phyloP scores from a whole-genome alignment of 2,888 invertebrate species.

The Agrilus cyanescens region DNA sequence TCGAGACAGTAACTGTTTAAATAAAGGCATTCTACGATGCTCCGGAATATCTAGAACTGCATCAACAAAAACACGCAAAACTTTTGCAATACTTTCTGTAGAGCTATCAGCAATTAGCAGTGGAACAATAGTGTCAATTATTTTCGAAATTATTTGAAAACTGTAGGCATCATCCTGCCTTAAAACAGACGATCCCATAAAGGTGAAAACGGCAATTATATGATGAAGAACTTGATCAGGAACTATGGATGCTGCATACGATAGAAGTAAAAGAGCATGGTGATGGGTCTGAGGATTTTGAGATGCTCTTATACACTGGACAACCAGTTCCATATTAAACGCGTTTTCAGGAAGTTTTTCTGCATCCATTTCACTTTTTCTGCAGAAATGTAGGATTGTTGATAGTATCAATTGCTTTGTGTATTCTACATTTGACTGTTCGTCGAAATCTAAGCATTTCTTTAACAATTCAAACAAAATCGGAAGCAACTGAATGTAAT shows the following conservation, averaged over 20 bases:
- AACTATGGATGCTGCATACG: conserved; percentile 63
- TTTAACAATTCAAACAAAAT: conserved; percentile 67
- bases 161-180: conserved; percentile 92
- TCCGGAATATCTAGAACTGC: conserved; percentile 87
- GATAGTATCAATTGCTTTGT: conserved; percentile 77
- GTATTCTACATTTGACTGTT: conserved; percentile 74
- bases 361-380: conserved; percentile 42
- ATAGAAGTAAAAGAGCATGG: conserved; percentile 75
- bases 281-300: conserved; percentile 94
- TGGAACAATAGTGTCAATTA: conserved; percentile 82
- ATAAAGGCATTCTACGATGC: conserved; percentile 75
- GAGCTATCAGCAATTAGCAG: conserved; percentile 44
- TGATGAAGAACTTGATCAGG: conserved; percentile 82
- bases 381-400: conserved; percentile 59
- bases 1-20: conserved; percentile 64
- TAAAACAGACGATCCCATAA: conserved; percentile 89
- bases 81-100: conserved; percentile 39
- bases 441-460: conserved; percentile 68
- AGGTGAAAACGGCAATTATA: conserved; percentile 94
- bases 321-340: conserved; percentile 63
- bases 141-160: conserved; percentile 82
- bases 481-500: conserved; percentile 55
- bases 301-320: conserved; percentile 81
- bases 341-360: conserved; percentile 39
- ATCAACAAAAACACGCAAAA: conserved; percentile 82